Evolutionary conservation across 2,797 vertebrate species (phyloP), one percentile per base, ranked within the genome.

Genomic region (Sciaenops ocellatus): DNA sequence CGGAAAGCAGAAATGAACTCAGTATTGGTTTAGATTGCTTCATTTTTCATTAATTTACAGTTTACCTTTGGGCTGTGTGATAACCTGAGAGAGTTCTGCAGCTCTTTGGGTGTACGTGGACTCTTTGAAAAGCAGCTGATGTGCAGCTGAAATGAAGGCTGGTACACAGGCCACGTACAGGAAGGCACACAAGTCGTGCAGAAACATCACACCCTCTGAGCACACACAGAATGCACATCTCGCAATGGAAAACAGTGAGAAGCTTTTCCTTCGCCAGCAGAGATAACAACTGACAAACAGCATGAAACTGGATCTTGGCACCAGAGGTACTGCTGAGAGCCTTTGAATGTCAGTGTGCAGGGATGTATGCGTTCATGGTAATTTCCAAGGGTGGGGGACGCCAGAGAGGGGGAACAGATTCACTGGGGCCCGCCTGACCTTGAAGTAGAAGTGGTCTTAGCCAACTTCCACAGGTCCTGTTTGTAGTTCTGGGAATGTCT

Each of bases 261-360:
- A 56, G 57, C 41, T 59, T 73, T 84, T 75, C 55, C 63, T 71
- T 24, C 20, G 60, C 73, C 74, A 80, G 78, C 66, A 67, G 79
- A 86, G 88, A 87, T 85, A 88, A 84, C 73, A 78, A 69, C 67
- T 73, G 80, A 85, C 79, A 81, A 90, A 90, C 84, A 86, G 72
- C 81, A 26, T 66, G 89, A 83, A 86, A 77, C 75, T 76, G 76
- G 83, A 88, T 76, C 75, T 78, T 67, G 51, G 85, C 84, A 83
- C 73, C 74, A 79, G 28, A 52, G 48, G 26, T 52, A 22, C 57
- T 48, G 54, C 76, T 81, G 79, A 54, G 70, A 85, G 80, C 11
- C 68, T 79, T 83, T 75, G 24, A 76, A 74, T 61, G 73, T 83
- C 71, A 76, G 24, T 63, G 54, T 65, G 71, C 20, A 22, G 26